phyloP scores from a whole-genome alignment of 2,797 vertebrate genomes.

The Microctenopoma lineatum region DNA sequence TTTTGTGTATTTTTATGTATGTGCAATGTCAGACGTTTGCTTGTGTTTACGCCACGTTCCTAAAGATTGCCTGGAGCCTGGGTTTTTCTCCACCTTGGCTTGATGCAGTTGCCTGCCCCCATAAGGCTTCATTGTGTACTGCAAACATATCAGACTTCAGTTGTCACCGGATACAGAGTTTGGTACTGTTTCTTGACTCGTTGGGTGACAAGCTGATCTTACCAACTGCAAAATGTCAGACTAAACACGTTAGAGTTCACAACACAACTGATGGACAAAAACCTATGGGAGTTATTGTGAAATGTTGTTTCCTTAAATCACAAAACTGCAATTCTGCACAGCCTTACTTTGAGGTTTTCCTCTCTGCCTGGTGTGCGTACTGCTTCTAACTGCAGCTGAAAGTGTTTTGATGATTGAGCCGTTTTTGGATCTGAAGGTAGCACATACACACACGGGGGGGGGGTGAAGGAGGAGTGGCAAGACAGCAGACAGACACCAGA shows the following conservation, averaged over 20 bases:
- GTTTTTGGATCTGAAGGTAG: conserved; percentile 50
- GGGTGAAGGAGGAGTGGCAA: conserved; percentile 31
- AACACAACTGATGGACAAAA: background rate
- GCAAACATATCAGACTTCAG: conserved; percentile 28
- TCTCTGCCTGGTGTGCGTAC: conserved; percentile 1
- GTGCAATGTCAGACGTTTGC: conserved; percentile 30
- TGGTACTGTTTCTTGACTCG: background rate
- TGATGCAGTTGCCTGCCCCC: conserved; percentile 69
- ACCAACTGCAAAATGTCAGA: conserved; percentile 5
- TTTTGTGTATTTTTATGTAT: conserved; percentile 49
- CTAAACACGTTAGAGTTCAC: background rate
- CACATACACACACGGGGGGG: conserved; percentile 18
- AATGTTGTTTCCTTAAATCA: conserved; percentile 18
- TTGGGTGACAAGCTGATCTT: background rate
- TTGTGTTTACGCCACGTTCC: conserved; percentile 39
- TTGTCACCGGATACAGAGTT: background rate
- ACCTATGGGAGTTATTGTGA: background rate
- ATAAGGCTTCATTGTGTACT: conserved; percentile 56
- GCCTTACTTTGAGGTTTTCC: conserved; percentile 25
- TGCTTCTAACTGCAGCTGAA: conserved; percentile 41
- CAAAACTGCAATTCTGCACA: background rate
- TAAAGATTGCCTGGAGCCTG: conserved; percentile 31
- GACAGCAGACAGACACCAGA: conserved; percentile 72
- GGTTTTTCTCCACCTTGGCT: conserved; percentile 16
- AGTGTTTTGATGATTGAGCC: conserved; percentile 62